A percentile compares a stretch with the other conserved stretches of the same genome.
phyloP scores from a whole-genome alignment of 2,888 invertebrate species.

The Euplagia quadripunctaria region DNA sequence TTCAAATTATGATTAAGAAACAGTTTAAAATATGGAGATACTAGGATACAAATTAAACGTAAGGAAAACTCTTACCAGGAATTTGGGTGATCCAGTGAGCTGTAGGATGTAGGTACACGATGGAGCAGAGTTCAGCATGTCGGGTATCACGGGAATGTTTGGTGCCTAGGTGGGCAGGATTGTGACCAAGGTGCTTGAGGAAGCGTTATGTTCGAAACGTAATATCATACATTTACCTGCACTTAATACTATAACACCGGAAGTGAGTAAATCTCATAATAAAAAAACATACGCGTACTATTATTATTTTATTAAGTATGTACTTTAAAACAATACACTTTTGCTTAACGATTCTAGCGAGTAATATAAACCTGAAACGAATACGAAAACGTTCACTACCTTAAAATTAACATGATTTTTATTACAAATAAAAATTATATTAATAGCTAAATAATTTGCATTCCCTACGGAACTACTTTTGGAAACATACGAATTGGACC shows the following conservation, averaged over 20 bases:
- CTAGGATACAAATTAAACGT: conserved; percentile 82
- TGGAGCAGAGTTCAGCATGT: conserved; percentile 78
- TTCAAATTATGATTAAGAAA: conserved; percentile 27
- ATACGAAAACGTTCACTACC: conserved; percentile 77
- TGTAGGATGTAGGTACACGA: conserved; percentile 84
- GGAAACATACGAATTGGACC: conserved; percentile 86
- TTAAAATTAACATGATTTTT: conserved; percentile 84
- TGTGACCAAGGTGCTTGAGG: conserved; percentile 85
- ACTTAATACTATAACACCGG: conserved; percentile 54
- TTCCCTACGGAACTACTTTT: conserved; percentile 76
- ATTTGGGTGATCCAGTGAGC: conserved; percentile 84
- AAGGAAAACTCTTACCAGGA: conserved; percentile 86
- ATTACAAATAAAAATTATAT: conserved; percentile 74
- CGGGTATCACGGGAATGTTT: conserved; percentile 83
- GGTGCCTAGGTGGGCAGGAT: conserved; percentile 79
- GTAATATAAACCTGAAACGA: conserved; percentile 81
- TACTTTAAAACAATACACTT: conserved; percentile 83
- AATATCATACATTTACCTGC: conserved; percentile 66
- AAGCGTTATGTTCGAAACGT: conserved; percentile 70
- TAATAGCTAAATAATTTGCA: conserved; percentile 62
- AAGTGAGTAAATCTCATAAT: conserved; percentile 43
- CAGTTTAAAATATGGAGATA: conserved; percentile 56
- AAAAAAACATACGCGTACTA: conserved; percentile 65
- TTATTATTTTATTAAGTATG: conserved; percentile 82
- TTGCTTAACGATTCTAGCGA: conserved; percentile 85